Evolutionary conservation across 2,113 vertebrate species (phyloP).

Genomic region (Rhombomys opimus): DNA sequence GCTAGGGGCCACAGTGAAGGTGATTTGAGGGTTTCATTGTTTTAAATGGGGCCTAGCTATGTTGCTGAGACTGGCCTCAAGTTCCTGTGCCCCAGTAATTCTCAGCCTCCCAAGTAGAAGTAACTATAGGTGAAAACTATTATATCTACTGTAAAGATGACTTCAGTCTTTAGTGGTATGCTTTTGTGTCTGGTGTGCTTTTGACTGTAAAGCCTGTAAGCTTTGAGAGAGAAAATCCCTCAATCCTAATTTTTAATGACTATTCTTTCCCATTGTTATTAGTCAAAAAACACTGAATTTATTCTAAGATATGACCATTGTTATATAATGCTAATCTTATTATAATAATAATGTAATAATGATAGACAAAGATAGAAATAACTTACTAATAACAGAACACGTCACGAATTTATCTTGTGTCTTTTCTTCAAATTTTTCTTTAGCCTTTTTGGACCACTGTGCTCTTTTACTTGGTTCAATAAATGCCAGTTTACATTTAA

Average conservation of each 20-base stretch:
- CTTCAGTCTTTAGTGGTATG: not conserved
- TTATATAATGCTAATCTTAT: constrained; percentile 27
- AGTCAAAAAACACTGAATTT: constrained; percentile 19
- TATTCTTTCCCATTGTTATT: constrained; percentile 8
- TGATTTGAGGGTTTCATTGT: not conserved
- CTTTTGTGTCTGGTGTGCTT: not conserved
- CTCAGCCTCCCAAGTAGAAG: not conserved
- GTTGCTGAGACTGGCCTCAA: not conserved
- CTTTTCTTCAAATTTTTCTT: constrained; percentile 89
- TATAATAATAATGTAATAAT: not conserved
- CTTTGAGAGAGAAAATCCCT: not conserved
- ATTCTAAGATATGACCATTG: constrained; percentile 26
- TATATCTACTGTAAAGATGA: not conserved
- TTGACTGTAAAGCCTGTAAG: not conserved
- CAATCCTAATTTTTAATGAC: constrained; percentile 2
- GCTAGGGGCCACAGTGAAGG: not conserved
- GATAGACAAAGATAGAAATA: constrained; percentile 66
- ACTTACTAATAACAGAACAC: constrained; percentile 89
- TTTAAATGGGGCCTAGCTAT: not conserved
- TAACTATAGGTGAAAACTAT: not conserved
- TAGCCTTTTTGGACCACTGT: constrained; percentile 89
- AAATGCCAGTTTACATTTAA: constrained; percentile 91
- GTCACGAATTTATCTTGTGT: constrained; percentile 88
- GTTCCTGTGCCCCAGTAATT: not conserved
- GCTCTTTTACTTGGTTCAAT: constrained; percentile 86